Percentiles rank a stretch among this genome's conserved stretches.
Conservation (phyloP, 2,113 vertebrate genomes). For the Perca flavescens region DNA sequence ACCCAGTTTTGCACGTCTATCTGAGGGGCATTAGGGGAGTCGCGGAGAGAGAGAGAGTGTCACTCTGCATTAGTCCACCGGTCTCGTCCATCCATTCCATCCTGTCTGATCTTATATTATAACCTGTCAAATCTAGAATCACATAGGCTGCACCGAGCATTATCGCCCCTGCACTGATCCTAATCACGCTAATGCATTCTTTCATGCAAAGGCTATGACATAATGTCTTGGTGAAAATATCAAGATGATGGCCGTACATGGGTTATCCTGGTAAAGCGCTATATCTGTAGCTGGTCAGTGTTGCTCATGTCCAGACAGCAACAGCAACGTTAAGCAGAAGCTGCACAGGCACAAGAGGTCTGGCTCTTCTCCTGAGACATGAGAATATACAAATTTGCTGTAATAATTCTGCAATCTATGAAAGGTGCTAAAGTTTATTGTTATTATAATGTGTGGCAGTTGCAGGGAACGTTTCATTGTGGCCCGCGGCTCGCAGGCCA, state of each 20-base stretch:
- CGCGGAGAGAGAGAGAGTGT: constrained; percentile 71
- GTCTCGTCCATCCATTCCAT: constrained; percentile 48
- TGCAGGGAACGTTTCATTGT: not conserved
- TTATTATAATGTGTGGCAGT: not conserved
- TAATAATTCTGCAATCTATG: not conserved
- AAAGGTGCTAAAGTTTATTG: too few species aligned
- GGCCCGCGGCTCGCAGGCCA: not conserved
- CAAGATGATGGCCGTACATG: constrained; percentile 22
- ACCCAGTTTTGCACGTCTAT: constrained; percentile 50
- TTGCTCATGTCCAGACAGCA: constrained; percentile 2
- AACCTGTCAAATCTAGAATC: constrained; percentile 61
- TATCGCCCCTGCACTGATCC: constrained; percentile 37
- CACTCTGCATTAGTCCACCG: constrained; percentile 75
- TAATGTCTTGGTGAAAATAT: constrained; percentile 32
- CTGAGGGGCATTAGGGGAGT: constrained; percentile 70
- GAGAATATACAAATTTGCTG: not conserved
- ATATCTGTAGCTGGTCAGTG: constrained; percentile 21
- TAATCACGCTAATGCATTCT: constrained; percentile 53
- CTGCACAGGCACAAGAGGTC: not conserved
- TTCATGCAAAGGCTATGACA: constrained; percentile 51
- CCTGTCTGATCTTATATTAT: constrained; percentile 64
- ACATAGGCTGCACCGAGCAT: constrained; percentile 22
- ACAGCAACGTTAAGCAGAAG: not conserved
- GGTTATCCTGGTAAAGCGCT: constrained; percentile 19
- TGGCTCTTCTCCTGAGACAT: not conserved